Evolutionary conservation across 2,113 vertebrate genomes (phyloP), one percentile per base, ranked within the genome.

Genomic region (Caranx ignobilis): DNA sequence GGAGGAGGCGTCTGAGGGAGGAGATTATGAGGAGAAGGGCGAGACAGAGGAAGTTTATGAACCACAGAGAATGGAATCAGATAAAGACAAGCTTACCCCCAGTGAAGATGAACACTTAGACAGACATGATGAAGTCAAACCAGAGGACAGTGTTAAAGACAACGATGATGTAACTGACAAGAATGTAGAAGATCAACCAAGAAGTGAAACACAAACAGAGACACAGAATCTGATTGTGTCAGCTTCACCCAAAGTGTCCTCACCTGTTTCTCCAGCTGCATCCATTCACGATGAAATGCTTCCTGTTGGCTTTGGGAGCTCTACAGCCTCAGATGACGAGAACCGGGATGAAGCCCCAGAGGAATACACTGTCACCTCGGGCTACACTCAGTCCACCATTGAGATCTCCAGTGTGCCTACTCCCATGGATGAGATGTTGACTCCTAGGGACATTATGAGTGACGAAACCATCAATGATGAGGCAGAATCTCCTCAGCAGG

Each of bases 371-470:
- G 94, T 95, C 86, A 96, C 95, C 43, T 98, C 97, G 13, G 96
- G 96, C 70, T 96, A 96, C 50, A 97, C 97, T 45, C 97, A 97
- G 80, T 98, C 97, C n/a, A 98, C 96, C 56, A 96, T 96, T 21
- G 97, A 98, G 93, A 97, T 98, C 84, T 97, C 97, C 48, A 97
- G 97, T 88, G 96, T 97, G 80, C 97, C 97, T 61, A 97, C 98
- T 60, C 96, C 96, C n/a, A 95, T 98, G 95, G 97, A 98, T 88
- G 97, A 96, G 84, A 98, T 98, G 97, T 96, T 96, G 2, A 98
- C 97, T 73, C 96, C 97, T 4, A 96, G 96, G 1, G 97, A 98
- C 41, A 92, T 97, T 60, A 96, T 96, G 95, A 98, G 96, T 19
- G 96, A 98, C 37, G 97, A 98, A 94, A 96, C 95, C 69, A 96